Conservation (phyloP, 2,797 vertebrate species). For the Muraenolepis orangiensis region DNA sequence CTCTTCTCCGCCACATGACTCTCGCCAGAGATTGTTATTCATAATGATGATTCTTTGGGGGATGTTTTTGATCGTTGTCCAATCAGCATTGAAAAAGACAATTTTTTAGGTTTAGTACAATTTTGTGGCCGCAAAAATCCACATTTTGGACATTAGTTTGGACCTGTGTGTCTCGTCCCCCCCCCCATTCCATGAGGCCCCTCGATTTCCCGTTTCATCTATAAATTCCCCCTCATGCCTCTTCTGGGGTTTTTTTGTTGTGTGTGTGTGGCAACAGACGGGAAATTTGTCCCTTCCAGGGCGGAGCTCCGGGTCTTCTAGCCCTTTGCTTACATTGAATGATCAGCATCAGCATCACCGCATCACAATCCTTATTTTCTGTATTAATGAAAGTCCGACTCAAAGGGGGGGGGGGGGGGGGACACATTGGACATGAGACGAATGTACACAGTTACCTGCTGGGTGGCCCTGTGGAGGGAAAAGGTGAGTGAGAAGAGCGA, state of each 20-base stretch:
- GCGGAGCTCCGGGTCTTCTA: constrained; percentile 45
- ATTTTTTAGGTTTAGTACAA: no score
- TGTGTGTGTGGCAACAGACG: constrained; percentile 49
- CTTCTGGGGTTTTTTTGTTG: constrained; percentile 32
- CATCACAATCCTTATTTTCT: constrained; percentile 19
- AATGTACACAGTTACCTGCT: constrained; percentile 79
- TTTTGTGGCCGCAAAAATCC: no score
- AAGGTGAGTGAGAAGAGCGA: constrained; percentile 21
- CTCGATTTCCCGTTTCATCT: constrained; percentile 60
- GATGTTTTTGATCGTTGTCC: no score
- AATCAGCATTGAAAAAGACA: no score
- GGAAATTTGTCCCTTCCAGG: constrained; percentile 71
- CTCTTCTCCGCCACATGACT: no score
- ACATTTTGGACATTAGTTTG: not conserved
- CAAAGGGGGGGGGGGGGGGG: no score
- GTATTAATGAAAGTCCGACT: constrained; percentile 14
- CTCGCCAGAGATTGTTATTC: no score
- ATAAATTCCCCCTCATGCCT: constrained; percentile 77
- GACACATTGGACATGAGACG: constrained; percentile 39
- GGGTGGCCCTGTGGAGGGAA: constrained; percentile 70
- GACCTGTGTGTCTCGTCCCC: constrained; percentile 42
- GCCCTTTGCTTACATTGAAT: constrained; percentile 47
- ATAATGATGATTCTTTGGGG: no score
- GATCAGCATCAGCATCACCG: constrained; percentile 35
- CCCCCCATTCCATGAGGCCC: constrained; percentile 61